Conservation (phyloP, 2,797 vertebrate genomes). For the Cheirogaleus major region DNA sequence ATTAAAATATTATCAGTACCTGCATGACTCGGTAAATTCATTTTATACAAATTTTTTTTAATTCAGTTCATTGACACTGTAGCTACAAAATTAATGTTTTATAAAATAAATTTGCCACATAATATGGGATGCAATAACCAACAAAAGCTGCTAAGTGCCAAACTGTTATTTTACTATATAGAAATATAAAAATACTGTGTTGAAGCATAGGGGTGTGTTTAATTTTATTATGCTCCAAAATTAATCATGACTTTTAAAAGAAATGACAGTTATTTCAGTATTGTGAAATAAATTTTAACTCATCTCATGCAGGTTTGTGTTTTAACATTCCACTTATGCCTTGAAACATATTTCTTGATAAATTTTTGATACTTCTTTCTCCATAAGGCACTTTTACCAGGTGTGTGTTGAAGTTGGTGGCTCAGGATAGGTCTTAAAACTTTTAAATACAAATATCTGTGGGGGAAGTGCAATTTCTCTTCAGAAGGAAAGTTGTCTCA, state of each 20-base stretch:
- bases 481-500: slow-evolving; percentile 66
- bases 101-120: slow-evolving; percentile 5
- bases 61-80: slow-evolving; percentile 54
- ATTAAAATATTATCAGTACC: slow-evolving; percentile 53
- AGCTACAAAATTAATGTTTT: slow-evolving; percentile 67
- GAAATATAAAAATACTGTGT: slow-evolving; percentile 59
- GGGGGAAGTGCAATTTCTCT: slow-evolving; percentile 72
- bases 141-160: slow-evolving; percentile 84
- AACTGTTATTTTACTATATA: slow-evolving; percentile 73
- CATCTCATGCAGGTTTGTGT: slow-evolving; percentile 69
- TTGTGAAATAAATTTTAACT: slow-evolving; percentile 62
- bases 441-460: slow-evolving; percentile 38
- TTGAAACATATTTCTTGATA: slow-evolving; percentile 69
- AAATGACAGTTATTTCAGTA: slow-evolving; percentile 63
- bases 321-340: slow-evolving; percentile 78
- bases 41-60: background rate
- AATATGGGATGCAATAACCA: slow-evolving; percentile 81
- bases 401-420: slow-evolving; percentile 26
- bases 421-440: slow-evolving; percentile 60
- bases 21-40: slow-evolving; percentile 51
- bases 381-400: slow-evolving; percentile 53
- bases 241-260: slow-evolving; percentile 38
- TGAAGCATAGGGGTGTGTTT: slow-evolving; percentile 71
- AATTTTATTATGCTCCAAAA: slow-evolving; percentile 76
- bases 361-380: slow-evolving; percentile 45